Evolutionary conservation across 2,797 vertebrate genomes (phyloP), one percentile per base, ranked within the genome.

Genomic region (Heteromormyrus szaboi): DNA sequence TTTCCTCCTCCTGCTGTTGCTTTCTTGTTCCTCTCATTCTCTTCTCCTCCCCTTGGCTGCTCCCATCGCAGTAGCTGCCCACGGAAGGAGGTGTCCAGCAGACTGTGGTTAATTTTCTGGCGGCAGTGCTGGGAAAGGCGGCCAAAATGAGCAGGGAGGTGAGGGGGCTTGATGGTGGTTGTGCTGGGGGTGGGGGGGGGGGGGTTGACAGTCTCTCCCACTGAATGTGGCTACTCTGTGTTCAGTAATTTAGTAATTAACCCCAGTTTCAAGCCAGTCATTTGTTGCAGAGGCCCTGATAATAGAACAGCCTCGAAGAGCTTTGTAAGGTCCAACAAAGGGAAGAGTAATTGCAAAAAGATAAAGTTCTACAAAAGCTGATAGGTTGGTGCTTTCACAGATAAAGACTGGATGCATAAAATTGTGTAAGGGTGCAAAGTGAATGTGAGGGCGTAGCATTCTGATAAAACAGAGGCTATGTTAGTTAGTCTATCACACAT

Each of bases 241-340:
- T 86, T 37, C 51, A 29, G 85, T 54, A 86, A 86, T 86, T 86
- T 86, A 33, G 85, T 86, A 86, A 86, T 86, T 86, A 86, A 86
- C 85, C 85, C 29, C 50, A 86, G 50, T 56, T 51, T 54, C 50
- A 86, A 33, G 25, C 56, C 84, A 86, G 51, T 53, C 84, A 53
- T 86, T 86, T 54, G 85, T 12, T 33, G 25, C 4, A 25, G 51
- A 22, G 51, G 51, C 85, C 33, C 2, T 56, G 85, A 86, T 86
- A 86, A 86, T 86, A 56, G 51, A 11, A 29, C 50, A 17, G 29
- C 29, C 29, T 86, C 14, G 2, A 51, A 86, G 50, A 86, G 85
- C 85, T 86, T 86, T 86, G 50, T 86, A 54, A 86, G 51, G 50
- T 86, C 51, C 51, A 25, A 86, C 85, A 86, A 86, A 86, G 51